Evolutionary conservation across 2,797 vertebrate species (phyloP), one percentile per base, ranked within the genome.

Genomic region (Vireo griseus): DNA sequence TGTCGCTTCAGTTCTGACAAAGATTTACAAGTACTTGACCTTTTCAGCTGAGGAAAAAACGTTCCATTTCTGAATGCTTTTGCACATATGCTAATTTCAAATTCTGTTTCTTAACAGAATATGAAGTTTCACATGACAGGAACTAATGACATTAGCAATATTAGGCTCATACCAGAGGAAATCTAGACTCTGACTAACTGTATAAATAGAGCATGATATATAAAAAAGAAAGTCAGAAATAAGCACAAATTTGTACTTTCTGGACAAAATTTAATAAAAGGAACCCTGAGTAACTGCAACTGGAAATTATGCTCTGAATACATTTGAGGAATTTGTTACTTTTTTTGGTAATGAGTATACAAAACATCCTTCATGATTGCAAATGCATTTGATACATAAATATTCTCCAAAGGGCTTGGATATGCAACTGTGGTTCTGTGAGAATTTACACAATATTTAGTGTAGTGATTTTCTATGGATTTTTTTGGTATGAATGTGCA

Each of bases 1-100:
- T 77, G 39, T 47, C 3, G 2, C 78, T 90, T 94, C 66, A 67
- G 47, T 84, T 95, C 91, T 95, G 82, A 75, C 72, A 68, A 80
- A 80, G 77, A 94, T 94, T 96, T 96, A 81, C 78, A 91, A 86
- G 72, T 85, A 93, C 65, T 75, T 91, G 73, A 92, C 84, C 88
- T 91, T 96, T 95, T 87, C 67, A 88, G 8, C 9, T 78, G 61
- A 82, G 81, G 57, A 61, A 91, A 93, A 92, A 13, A 0, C 62
- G 63, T 39, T 77, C 47, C 1, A 21, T 89, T 94, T 90, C 77
- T 92, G 52, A 96, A 88, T 45, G 47, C 39, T 93, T 73, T 45
- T 91, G 44, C 61, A 65, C 26, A 66, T 72, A 67, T 11, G 4
- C 48, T 95, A 45, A 85, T 85, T 93, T 97, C 42, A 78, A 52